A percentile compares a stretch with the other conserved stretches of the same genome.
phyloP scores from a whole-genome alignment of 2,797 vertebrate genomes.

The Podarcis siculus region DNA sequence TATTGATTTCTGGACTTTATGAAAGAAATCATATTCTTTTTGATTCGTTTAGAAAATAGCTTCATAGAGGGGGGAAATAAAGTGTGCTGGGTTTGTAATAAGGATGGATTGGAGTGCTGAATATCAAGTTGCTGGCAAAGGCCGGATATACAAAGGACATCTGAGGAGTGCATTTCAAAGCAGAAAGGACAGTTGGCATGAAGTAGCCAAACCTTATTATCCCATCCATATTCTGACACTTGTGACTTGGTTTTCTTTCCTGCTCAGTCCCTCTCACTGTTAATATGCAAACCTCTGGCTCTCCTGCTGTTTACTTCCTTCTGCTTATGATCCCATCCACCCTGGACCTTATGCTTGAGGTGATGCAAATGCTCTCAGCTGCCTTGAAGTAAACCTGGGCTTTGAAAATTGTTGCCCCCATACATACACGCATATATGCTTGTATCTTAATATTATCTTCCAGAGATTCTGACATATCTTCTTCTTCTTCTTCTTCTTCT shows the following conservation, averaged over 20 bases:
- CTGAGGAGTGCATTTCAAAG: conserved; percentile 1
- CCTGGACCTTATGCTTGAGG: neutral
- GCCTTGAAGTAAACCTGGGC: neutral
- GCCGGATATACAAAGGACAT: neutral
- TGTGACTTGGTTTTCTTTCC: neutral
- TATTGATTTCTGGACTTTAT: conserved; percentile 31
- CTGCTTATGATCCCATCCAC: neutral
- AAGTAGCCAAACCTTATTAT: neutral
- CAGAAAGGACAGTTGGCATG: neutral
- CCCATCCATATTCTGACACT: neutral
- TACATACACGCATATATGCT: no score
- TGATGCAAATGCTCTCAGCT: neutral
- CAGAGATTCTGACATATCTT: no score
- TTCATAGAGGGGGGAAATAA: conserved; percentile 8
- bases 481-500: no score
- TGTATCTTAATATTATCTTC: neutral
- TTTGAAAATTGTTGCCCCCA: neutral
- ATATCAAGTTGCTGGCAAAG: neutral
- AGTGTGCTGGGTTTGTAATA: neutral
- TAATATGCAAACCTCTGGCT: neutral
- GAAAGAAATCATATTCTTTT: conserved; percentile 40
- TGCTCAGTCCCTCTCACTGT: neutral
- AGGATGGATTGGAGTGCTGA: neutral
- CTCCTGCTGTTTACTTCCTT: conserved; percentile 3
- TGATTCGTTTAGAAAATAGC: conserved; percentile 26